Base-by-base conservation (phyloP, 2,113 vertebrate genomes). In the Oreamnos americanus region DNA sequence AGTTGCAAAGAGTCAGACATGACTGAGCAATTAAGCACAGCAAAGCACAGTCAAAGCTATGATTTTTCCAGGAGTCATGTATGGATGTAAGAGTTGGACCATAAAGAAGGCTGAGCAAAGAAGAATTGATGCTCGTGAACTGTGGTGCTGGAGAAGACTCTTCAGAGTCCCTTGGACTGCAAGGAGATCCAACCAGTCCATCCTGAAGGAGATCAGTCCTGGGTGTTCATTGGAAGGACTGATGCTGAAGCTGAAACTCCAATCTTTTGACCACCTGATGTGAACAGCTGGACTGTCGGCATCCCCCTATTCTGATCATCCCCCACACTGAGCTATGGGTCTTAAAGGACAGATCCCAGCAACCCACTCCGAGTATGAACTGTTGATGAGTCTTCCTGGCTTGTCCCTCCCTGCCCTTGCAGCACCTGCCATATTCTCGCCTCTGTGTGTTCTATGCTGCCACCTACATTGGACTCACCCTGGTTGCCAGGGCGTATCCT, bases 371-470 rank as follows among this genome's bases (percentile, higher is more conserved):
- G 12, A 14, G 8, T 5, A 3, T 16, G 25, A n/a, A 5, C 7
- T 1, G 8, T 5, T 21, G 4, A 1, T 36, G 43, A 62, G 36
- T 19, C 16, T 53, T 30, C 2, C 33, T 2, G n/a, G 36, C 53
- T 36, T 8, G 10, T 5, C 51, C 12, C 53, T 7, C 23, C 15
- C 17, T 36, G 49, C 53, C 76, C 74, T 43, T 15, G 39, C 3
- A 1, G 9, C 2, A 3, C 26, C 43, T 28, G 76, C 10, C 9
- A 0, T 21, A 12, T 33, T 1, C 7, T 7, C 15, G 43, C 45
- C 15, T 86, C 39, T 39, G 1, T 1, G 14, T 3, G 17, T 13
- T 23, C 53, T 14, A 2, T 33, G 16, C 39, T 36, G 0, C n/a
- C 26, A 7, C 57, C 43, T 25, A 11, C 21, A 1, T 2, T 21